phyloP scores from a whole-genome alignment of 1,140 invertebrate species.

The Varroa destructor region DNA sequence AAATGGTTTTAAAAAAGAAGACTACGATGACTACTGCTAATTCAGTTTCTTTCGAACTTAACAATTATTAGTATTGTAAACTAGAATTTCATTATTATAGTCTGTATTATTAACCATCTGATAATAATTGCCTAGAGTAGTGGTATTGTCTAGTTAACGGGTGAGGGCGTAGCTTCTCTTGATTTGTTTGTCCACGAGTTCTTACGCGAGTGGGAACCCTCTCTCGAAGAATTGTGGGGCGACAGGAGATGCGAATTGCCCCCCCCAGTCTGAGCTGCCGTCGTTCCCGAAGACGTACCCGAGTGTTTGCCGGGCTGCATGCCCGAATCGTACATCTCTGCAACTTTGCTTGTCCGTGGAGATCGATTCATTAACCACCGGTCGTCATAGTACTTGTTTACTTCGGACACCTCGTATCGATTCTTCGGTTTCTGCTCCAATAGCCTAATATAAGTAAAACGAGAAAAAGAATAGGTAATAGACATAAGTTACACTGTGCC shows the following conservation, averaged over 20 bases:
- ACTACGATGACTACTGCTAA: too few relatives aligned
- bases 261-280: background rate
- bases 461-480: background rate
- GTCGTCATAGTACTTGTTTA: constrained; percentile 60
- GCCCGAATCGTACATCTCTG: constrained; percentile 11
- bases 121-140: too few relatives aligned
- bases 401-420: constrained; percentile 55
- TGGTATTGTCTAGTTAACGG: constrained; percentile 1
- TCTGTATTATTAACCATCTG: too few relatives aligned
- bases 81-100: too few relatives aligned
- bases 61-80: too few relatives aligned
- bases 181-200: constrained; percentile 25
- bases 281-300: too few relatives aligned
- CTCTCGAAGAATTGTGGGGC: constrained; percentile 1
- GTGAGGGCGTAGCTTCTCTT: constrained; percentile 21
- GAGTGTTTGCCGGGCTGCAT: too few relatives aligned
- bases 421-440: constrained; percentile 60
- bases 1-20: too few relatives aligned
- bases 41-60: too few relatives aligned
- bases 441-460: constrained; percentile 38
- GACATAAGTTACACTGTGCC: background rate
- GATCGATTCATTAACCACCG: constrained; percentile 46
- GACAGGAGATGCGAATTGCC: constrained; percentile 23
- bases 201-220: constrained; percentile 9
- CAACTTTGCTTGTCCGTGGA: constrained; percentile 24